phyloP scores from a whole-genome alignment of 2,797 vertebrate species.

The Hephaestus fuliginosus region DNA sequence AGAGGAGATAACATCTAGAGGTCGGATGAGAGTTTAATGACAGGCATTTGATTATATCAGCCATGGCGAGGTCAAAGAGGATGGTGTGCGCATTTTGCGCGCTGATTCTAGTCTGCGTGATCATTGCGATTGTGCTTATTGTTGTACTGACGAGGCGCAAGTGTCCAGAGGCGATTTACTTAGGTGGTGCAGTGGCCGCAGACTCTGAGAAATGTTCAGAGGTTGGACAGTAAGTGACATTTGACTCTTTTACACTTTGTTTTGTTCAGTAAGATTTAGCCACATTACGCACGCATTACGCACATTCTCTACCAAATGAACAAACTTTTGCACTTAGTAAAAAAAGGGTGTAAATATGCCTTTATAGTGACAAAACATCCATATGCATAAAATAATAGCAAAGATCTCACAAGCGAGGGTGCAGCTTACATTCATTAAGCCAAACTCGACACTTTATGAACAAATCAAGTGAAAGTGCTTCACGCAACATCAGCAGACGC shows the following conservation, averaged over 20 bases:
- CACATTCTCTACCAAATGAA: no score
- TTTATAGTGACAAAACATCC: no score
- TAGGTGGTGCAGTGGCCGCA: constrained; percentile 80
- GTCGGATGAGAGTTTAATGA: background rate
- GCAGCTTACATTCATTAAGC: no score
- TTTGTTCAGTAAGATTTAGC: background rate
- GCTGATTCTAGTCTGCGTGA: constrained; percentile 51
- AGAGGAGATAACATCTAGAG: background rate
- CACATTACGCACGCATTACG: background rate
- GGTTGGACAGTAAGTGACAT: constrained; percentile 81
- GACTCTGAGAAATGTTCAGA: constrained; percentile 81
- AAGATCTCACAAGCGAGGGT: background rate
- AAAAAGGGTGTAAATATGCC: background rate
- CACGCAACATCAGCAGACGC: background rate
- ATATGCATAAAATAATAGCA: background rate
- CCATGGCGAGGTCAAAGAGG: constrained; percentile 70
- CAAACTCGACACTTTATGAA: background rate
- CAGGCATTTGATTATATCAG: background rate
- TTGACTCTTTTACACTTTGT: background rate
- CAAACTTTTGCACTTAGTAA: background rate
- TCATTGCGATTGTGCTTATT: constrained; percentile 49
- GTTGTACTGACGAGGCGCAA: constrained; percentile 19
- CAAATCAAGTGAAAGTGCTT: background rate
- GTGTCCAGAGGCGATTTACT: constrained; percentile 65
- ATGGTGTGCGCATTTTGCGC: constrained; percentile 59